Percentiles rank a stretch among this genome's conserved stretches.
These are phyloP conservation scores for Clitarchus hookeri DNA, from an alignment of 2,888 invertebrate species.

Conservation along the genomic window DNA sequence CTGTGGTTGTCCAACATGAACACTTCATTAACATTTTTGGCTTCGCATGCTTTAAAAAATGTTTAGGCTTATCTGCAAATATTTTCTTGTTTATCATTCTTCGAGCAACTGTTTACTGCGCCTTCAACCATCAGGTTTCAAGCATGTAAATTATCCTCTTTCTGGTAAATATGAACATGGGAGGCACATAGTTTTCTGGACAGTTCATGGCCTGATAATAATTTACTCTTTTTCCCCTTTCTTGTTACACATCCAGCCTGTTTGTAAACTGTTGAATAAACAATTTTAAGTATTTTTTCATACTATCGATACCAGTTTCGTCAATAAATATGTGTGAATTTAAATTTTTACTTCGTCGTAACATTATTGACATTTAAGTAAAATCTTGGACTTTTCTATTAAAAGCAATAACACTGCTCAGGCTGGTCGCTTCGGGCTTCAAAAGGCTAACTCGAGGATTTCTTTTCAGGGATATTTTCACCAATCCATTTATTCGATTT, in stretches of 20 bases:
- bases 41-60: slow-evolving; percentile 29
- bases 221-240: slow-evolving; percentile 53
- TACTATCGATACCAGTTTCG: slow-evolving; percentile 54
- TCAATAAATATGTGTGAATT: slow-evolving; percentile 49
- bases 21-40: slow-evolving; percentile 28
- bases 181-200: slow-evolving; percentile 53
- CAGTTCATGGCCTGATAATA: slow-evolving; percentile 54
- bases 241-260: slow-evolving; percentile 53
- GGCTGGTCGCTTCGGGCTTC: slow-evolving; percentile 48
- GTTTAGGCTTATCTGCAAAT: slow-evolving; percentile 30
- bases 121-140: slow-evolving; percentile 52
- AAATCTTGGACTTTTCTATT: slow-evolving; percentile 47
- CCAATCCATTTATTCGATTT: slow-evolving; percentile 48
- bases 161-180: slow-evolving; percentile 55
- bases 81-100: slow-evolving; percentile 42
- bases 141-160: slow-evolving; percentile 49
- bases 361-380: slow-evolving; percentile 45
- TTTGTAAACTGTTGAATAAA: slow-evolving; percentile 52
- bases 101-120: slow-evolving; percentile 49
- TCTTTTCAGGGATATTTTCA: slow-evolving; percentile 43
- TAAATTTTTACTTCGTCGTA: slow-evolving; percentile 44
- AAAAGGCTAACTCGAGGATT: slow-evolving; percentile 44
- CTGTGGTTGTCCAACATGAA: slow-evolving; percentile 37
- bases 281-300: slow-evolving; percentile 51
- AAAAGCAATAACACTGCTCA: slow-evolving; percentile 47